Evolutionary conservation across 92 coral and sea anemone species (phyloP).

Genomic region (Palythoa heliodiscus): DNA sequence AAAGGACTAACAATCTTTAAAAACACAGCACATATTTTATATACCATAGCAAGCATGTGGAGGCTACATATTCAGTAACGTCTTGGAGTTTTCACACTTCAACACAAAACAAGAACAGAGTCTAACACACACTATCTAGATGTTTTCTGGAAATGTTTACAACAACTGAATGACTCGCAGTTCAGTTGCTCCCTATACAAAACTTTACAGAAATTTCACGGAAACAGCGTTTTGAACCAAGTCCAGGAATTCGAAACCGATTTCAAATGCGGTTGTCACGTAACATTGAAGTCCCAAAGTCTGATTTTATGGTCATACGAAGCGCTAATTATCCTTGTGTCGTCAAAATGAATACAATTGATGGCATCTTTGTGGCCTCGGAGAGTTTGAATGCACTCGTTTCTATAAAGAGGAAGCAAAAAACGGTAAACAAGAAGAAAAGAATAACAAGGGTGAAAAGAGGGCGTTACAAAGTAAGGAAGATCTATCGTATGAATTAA

Average conservation of each 20-base stretch:
- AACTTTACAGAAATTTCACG: neutral
- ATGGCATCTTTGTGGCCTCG: conserved; percentile 83
- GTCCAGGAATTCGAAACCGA: conserved; percentile 74
- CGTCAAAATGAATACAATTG: conserved; percentile 88
- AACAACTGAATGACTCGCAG: no score
- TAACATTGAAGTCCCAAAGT: conserved; percentile 94
- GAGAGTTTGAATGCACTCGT: conserved; percentile 82
- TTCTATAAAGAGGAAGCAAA: conserved; percentile 47
- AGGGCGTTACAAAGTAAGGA: neutral
- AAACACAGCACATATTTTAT: no score
- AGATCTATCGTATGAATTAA: neutral
- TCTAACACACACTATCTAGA: no score
- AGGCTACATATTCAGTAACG: no score
- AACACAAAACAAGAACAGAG: no score
- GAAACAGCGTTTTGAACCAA: conserved; percentile 67
- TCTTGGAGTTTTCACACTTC: no score
- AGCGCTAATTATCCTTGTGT: conserved; percentile 85
- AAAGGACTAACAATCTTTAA: no score
- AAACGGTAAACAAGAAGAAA: neutral
- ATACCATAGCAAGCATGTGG: no score
- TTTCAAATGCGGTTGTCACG: conserved; percentile 87
- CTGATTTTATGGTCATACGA: conserved; percentile 86
- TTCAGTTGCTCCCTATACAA: no score
- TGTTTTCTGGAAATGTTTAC: no score
- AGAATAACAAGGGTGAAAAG: neutral